Base-by-base conservation (phyloP, 2,888 invertebrate species). In the Lycaena phlaeas region DNA sequence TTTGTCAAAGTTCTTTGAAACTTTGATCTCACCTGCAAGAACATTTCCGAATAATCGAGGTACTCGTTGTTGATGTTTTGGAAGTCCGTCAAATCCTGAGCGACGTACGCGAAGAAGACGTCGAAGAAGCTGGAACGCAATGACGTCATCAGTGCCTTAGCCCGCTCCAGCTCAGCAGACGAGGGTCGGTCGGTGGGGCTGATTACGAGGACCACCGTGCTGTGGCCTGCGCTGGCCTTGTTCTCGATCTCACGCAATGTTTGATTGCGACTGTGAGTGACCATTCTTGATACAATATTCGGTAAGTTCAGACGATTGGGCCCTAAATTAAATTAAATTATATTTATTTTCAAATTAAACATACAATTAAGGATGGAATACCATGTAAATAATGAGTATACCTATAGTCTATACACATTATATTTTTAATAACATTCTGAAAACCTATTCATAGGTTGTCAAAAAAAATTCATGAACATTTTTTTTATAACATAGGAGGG, bases 81-180 rank as follows among this genome's bases (percentile, higher is more conserved):
- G 50, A 82, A 87, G 31, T 74, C 72, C 0, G 63, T 56, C 14
- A 74, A 51, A 36, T 85, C 78, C 10, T 70, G 64, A 1, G 87
- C 74, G 0, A 84, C 67, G 50, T 87, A 88, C 0, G 86, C 67
- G 44, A 89, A 85, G 50, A 82, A 86, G 0, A 85, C 77, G 48
- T 88, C 87, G 17, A 86, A 87, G 56, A 81, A 78, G 6, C 68
- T 66, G 1, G 58, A 59, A 43, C 87, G 71, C 2, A 88, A 62
- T 1, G 82, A 64, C 4, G 53, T 49, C 68, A 88, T 75, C 1
- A 86, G 64, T 22, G 65, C 64, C 38, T 69, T 57, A 1, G 85
- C 68, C 9, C 64, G 57, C 2, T 74, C 69, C 28, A 77, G 44
- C 44, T 88, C 88, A 1, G 58, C 51, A 15, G 75, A 64, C 1